Conservation (phyloP, 2,888 invertebrate species). For the Sympetrum striolatum region DNA sequence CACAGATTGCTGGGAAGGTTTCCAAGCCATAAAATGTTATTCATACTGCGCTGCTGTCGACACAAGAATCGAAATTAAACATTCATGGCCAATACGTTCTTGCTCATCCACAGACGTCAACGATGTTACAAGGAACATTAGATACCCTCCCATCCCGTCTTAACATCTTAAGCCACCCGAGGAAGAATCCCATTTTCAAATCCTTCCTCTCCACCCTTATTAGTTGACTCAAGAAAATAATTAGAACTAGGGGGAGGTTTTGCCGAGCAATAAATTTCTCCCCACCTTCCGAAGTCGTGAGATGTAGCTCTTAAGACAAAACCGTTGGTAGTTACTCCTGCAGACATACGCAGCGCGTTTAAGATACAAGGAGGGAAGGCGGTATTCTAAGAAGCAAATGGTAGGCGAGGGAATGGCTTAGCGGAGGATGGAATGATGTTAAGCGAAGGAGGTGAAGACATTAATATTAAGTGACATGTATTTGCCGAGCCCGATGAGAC, state of each 20-base stretch:
- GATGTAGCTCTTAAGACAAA: slow-evolving; percentile 27
- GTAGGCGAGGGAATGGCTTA: neutral
- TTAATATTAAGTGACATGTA: slow-evolving; percentile 32
- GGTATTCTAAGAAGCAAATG: neutral
- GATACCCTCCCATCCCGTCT: too few relatives aligned
- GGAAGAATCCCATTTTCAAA: neutral
- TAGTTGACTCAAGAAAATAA: slow-evolving; percentile 14
- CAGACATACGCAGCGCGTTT: neutral
- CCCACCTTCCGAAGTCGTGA: neutral
- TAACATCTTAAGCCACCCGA: too few relatives aligned
- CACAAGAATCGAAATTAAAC: too few relatives aligned
- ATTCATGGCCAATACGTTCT: too few relatives aligned
- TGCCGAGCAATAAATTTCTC: neutral
- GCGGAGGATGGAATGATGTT: neutral
- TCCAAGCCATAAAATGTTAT: too few relatives aligned
- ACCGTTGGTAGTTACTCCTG: neutral
- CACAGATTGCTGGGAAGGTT: too few relatives aligned
- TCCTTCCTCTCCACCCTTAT: neutral
- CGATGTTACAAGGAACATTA: too few relatives aligned
- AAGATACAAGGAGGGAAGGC: neutral
- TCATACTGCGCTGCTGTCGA: too few relatives aligned
- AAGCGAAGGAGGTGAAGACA: slow-evolving; percentile 22
- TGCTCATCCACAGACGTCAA: too few relatives aligned
- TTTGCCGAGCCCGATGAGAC: neutral
- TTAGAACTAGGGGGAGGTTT: neutral